A percentile compares a stretch with the other conserved stretches of the same genome.
phyloP scores from a whole-genome alignment of 2,888 invertebrate genomes.

The Alviniconcha strummeri region DNA sequence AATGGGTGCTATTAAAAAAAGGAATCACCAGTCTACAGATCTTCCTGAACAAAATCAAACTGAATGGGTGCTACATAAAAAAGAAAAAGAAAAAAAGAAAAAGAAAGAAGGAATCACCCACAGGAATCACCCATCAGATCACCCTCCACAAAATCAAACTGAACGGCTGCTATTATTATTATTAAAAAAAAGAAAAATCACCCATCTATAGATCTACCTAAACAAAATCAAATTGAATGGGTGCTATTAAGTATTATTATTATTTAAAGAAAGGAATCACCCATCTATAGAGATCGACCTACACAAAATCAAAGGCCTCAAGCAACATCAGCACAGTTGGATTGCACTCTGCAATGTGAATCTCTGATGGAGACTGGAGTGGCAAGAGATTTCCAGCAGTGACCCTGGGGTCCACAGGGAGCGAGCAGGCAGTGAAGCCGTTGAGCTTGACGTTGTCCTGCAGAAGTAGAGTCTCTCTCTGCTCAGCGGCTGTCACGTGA shows the following conservation, averaged over 20 bases:
- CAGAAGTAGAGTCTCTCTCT: constrained; percentile 37
- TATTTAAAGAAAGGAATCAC: background rate
- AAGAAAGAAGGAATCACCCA: background rate
- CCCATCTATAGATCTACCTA: too few relatives aligned
- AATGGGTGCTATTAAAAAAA: too few relatives aligned
- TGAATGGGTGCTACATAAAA: background rate
- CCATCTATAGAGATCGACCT: background rate
- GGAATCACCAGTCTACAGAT: too few relatives aligned
- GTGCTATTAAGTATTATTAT: too few relatives aligned
- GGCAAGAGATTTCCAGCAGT: constrained; percentile 47
- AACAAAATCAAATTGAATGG: too few relatives aligned
- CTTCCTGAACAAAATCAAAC: too few relatives aligned
- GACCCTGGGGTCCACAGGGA: constrained; percentile 44
- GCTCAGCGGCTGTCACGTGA: constrained; percentile 55
- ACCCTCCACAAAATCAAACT: too few relatives aligned
- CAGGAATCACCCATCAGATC: too few relatives aligned
- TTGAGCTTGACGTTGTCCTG: constrained; percentile 47
- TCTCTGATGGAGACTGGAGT: constrained; percentile 44
- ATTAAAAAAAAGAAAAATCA: too few relatives aligned
- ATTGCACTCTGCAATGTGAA: constrained; percentile 50
- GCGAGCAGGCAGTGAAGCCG: constrained; percentile 36
- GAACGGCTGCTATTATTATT: too few relatives aligned
- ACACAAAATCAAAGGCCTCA: constrained; percentile 65
- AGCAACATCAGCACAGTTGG: constrained; percentile 53
- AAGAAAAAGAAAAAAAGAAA: background rate